phyloP scores from a whole-genome alignment of 2,113 vertebrate species.

The Clupea harengus region DNA sequence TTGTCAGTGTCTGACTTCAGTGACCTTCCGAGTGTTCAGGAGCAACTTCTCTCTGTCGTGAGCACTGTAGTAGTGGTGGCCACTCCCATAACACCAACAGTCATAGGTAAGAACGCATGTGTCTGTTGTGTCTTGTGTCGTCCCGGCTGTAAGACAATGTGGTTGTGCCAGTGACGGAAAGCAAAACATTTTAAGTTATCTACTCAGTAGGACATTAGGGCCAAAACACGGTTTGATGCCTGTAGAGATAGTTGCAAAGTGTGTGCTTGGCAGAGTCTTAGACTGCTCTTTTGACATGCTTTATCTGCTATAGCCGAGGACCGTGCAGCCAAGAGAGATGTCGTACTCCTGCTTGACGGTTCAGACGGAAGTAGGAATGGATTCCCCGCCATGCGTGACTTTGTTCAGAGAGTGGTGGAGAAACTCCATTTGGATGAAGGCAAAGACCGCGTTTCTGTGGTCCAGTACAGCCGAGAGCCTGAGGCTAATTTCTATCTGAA shows the following conservation, averaged over 20 bases:
- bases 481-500: conserved; percentile 41
- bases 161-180: background rate
- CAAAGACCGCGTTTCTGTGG: conserved; percentile 31
- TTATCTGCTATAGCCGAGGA: background rate
- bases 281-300: background rate
- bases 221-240: background rate
- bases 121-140: background rate
- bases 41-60: conserved; percentile 29
- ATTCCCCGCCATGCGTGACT: conserved; percentile 74
- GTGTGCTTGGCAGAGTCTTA: background rate
- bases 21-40: conserved; percentile 42
- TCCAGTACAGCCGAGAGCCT: conserved; percentile 30
- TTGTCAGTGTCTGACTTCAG: background rate
- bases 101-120: background rate
- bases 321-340: conserved; percentile 21
- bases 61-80: background rate
- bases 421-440: conserved; percentile 33
- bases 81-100: background rate
- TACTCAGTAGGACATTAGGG: no score
- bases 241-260: background rate
- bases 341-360: conserved; percentile 45
- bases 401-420: conserved; percentile 54
- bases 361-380: conserved; percentile 44
- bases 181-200: background rate
- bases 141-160: background rate